Base-by-base conservation (phyloP, 2,888 invertebrate species). In the Harpalus rufipes region DNA sequence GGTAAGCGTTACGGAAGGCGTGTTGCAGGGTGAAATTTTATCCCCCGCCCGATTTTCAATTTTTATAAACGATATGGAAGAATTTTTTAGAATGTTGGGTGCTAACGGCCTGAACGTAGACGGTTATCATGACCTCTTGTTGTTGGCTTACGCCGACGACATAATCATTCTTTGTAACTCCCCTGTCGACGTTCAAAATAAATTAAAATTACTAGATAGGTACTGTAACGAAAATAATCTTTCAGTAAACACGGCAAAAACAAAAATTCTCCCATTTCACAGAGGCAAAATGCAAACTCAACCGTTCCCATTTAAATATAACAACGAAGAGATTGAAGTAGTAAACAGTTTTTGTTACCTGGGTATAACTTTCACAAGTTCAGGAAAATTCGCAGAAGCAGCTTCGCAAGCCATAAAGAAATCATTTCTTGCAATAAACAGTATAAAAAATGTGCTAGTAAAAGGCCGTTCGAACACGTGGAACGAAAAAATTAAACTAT, bases 131-230 rank as follows among this genome's bases (percentile, higher is more conserved):
- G 72, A 72, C 16, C 14, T 72, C 7, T 14, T 72, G 41, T 41
- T 14, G 7, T 41, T 72, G 12, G 72, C 72, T 12, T 72, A 72
- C 72, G 72, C 72, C 14, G 72, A 72, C 14, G 44, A 72, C 14
- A n/a, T 72, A 7, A 41, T 72, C 41, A 16, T 72, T 7, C 14
- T 41, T 14, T 41, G 72, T 41, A n/a, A 72, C 14, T 72, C 72
- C 1, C 72, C 12, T 41, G 16, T 39, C 1, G 72, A 72, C 41
- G 44, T 39, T 72, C 72, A 72, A 72, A 39, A 39, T n/a, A 72
- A 72, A 41, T 39, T 41, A 39, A 72, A 41, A 1, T 39, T 72
- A 16, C 16, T 41, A 2, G 41, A 14, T 41, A 72, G 41, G 16
- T 72, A 72, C 41, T 72, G 72, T 8, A 39, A 41, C 14, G 72